These are phyloP conservation scores for Pristis pectinata DNA, from an alignment of 2,797 vertebrate genomes.

Conservation along the genomic window DNA sequence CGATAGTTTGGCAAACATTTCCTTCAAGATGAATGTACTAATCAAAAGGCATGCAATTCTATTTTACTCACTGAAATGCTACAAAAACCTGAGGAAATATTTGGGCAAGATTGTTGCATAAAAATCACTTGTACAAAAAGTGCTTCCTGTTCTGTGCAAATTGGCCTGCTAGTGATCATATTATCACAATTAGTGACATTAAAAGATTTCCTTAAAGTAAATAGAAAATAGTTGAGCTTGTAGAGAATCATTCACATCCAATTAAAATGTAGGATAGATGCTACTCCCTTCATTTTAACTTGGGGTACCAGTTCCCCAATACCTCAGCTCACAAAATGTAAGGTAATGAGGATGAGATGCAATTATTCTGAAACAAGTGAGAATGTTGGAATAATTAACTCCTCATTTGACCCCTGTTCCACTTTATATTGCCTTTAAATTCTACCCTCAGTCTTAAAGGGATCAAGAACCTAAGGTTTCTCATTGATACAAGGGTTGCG, in stretches of 20 bases:
- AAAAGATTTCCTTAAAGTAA: background rate
- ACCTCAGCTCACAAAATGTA: no score
- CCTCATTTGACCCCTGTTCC: background rate
- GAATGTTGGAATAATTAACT: background rate
- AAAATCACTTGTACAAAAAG: background rate
- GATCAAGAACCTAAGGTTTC: background rate
- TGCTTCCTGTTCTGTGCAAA: background rate
- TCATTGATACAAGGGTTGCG: background rate
- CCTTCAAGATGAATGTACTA: background rate
- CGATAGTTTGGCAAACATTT: background rate
- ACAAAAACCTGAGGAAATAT: conserved; percentile 19
- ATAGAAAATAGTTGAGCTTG: background rate
- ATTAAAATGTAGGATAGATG: background rate
- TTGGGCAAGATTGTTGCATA: background rate
- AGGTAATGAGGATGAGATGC: no score
- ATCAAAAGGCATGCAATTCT: background rate
- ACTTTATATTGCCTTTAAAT: background rate
- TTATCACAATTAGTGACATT: background rate
- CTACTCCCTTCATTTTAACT: background rate
- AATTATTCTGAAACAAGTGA: background rate
- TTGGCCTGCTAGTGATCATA: background rate
- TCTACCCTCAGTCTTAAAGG: background rate
- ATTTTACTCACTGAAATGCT: background rate
- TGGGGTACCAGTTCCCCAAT: background rate
- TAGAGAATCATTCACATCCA: background rate